A percentile compares a stretch with the other conserved stretches of the same genome.
These are phyloP conservation scores for Sorex fumeus DNA, from an alignment of 2,113 vertebrate species.

Conservation along the genomic window DNA sequence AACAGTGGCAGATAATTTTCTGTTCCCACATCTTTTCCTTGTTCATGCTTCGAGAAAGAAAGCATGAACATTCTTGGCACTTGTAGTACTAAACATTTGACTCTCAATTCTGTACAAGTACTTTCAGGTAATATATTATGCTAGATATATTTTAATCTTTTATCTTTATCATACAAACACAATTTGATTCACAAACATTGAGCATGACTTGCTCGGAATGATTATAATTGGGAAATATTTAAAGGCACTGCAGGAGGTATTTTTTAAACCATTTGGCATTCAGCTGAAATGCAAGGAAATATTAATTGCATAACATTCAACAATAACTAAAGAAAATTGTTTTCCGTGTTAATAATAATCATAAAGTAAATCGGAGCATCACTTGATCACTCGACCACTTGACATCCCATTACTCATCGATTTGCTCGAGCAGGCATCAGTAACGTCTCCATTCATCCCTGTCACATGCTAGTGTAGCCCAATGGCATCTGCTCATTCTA, in stretches of 20 bases:
- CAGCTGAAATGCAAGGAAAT: neutral
- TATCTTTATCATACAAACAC: no score
- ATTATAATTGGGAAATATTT: neutral
- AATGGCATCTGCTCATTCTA: no score
- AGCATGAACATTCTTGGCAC: neutral
- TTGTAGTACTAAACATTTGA: slow-evolving; percentile 15
- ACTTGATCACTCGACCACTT: no score
- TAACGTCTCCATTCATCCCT: no score
- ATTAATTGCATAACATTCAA: slow-evolving; percentile 24
- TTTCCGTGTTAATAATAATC: slow-evolving; percentile 41
- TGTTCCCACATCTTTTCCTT: neutral
- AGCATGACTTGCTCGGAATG: neutral
- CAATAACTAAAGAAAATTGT: slow-evolving; percentile 38
- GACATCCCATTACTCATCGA: no score
- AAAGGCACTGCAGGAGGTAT: neutral
- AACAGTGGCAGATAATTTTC: rapidly evolving
- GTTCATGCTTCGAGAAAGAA: neutral
- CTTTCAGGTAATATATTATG: neutral
- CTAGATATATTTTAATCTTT: no score
- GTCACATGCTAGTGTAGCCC: no score
- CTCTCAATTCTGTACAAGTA: neutral
- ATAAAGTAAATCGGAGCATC: slow-evolving; percentile 23
- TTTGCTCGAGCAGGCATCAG: no score
- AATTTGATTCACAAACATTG: neutral
- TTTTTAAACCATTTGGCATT: neutral